Evolutionary conservation across 2,797 vertebrate genomes (phyloP), one percentile per base, ranked within the genome.

Genomic region (Babyrousa celebensis): DNA sequence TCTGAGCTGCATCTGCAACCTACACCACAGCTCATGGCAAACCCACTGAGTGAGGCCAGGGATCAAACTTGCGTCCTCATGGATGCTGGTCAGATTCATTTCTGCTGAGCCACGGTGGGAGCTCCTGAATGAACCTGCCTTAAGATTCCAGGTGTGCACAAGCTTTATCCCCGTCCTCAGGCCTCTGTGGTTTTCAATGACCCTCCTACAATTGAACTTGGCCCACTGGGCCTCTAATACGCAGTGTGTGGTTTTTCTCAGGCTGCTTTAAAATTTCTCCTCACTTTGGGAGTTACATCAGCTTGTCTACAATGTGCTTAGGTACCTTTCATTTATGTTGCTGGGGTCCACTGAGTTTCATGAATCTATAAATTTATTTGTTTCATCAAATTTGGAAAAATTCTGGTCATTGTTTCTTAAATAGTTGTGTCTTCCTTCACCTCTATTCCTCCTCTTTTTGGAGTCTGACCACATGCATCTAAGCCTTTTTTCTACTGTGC

Each of bases 101-200:
- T 36, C 36, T 36, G 36, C 36, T 36, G 36, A 36, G 36, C 36
- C 36, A 36, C 36, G 36, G 36, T 3, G 36, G 36, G 36, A 36
- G 36, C 36, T 36, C 36, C 36, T 36, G 36, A 36, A 36, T 36
- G 36, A 36, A 36, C 36, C 36, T 36, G 36, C 36, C 36, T 62
- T 56, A 67, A 70, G 3, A 1, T 23, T 48, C 54, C 15, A 12
- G 54, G 0, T 5, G 36, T 62, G 54, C 2, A 15, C 32, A 18
- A 12, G 12, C 10, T 2, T 17, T 8, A 5, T 6, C 21, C 21
- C 27, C 20, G 32, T 58, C 48, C 16, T 16, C 23, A 4, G 29
- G 4, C 32, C 14, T 23, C 56, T 21, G 0, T 1, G 11, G 3
- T 56, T 77, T 21, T 40, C 3, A 18, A 12, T 6, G 11, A 5